Evolutionary conservation across 2,113 vertebrate species (phyloP), one percentile per base, ranked within the genome.

Genomic region (Circaetus gallicus): DNA sequence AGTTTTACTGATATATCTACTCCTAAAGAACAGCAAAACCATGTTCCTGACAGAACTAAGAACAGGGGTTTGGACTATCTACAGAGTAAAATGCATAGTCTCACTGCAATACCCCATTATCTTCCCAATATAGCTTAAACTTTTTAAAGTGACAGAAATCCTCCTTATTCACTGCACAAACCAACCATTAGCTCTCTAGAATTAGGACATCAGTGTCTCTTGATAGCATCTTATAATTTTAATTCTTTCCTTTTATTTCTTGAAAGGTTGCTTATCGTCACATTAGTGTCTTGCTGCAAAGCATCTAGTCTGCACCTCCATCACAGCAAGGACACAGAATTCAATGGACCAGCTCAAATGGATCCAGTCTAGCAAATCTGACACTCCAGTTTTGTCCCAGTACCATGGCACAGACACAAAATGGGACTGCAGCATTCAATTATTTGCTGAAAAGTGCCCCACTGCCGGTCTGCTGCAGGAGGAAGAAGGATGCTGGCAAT

Each of bases 211-310:
- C 50, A 34, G n/a, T 11, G 13, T 69, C 66, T 87, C 45, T 63
- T 2, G 2, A 61, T 12, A 87, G 58, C 65, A 77, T 55, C 84
- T 89, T 89, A 13, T 56, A 84, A 87, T 79, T 93, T 84, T 32
- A 69, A 56, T 50, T 53, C 62, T 62, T 92, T 58, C 76, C 62
- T 62, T 95, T 58, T 79, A 34, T 71, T 94, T 77, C 62, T 56
- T 84, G 52, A 84, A 84, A 90, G 32, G 38, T 58, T 71, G 58
- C n/a, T 71, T 72, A n/a, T 29, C 40, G 31, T 55, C 67, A 36
- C 0, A 1, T 28, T 38, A 82, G 25, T 3, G 11, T 43, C 59
- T 73, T 0, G 0, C 65, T 61, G 29, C 2, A 1, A 90, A 49
- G 42, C 55, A 84, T 31, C 56, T 40, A 32, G 26, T 63, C 72